A percentile compares a stretch with the other conserved stretches of the same genome.
Conservation (phyloP, 2,888 invertebrate genomes). For the Xestia sexstrigata region DNA sequence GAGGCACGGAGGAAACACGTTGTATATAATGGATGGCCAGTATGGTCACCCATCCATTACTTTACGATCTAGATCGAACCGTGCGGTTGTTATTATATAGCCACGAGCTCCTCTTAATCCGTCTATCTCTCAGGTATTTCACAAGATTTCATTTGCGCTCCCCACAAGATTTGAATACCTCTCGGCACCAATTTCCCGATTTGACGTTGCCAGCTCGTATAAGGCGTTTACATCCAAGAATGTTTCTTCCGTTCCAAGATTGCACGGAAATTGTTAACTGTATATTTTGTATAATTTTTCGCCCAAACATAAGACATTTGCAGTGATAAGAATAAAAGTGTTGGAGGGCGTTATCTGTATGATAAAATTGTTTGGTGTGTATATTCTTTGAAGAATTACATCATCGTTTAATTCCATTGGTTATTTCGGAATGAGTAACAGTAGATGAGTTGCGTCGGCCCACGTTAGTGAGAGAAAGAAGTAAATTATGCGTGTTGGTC, state of each 20-base stretch:
- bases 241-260: slow-evolving; percentile 33
- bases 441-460: neutral
- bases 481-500: slow-evolving; percentile 4
- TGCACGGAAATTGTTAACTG: slow-evolving; percentile 47
- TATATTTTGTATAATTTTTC: slow-evolving; percentile 35
- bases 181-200: slow-evolving; percentile 35
- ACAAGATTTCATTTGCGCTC: neutral
- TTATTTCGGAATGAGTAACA: slow-evolving; percentile 44
- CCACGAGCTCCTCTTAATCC: neutral
- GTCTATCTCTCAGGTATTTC: neutral
- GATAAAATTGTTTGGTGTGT: slow-evolving; percentile 40
- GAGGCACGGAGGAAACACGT: neutral
- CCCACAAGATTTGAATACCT: neutral
- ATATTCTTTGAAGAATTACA: slow-evolving; percentile 48
- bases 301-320: slow-evolving; percentile 16
- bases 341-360: slow-evolving; percentile 18
- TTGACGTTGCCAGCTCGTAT: neutral
- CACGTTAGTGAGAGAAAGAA: neutral
- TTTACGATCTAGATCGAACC: neutral
- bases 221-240: slow-evolving; percentile 6
- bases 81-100: neutral
- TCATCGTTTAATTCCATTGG: slow-evolving; percentile 41
- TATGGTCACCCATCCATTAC: neutral
- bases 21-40: too few species aligned
- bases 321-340: slow-evolving; percentile 42